phyloP scores from a whole-genome alignment of 2,113 vertebrate species.

The Megaceryle maxima region DNA sequence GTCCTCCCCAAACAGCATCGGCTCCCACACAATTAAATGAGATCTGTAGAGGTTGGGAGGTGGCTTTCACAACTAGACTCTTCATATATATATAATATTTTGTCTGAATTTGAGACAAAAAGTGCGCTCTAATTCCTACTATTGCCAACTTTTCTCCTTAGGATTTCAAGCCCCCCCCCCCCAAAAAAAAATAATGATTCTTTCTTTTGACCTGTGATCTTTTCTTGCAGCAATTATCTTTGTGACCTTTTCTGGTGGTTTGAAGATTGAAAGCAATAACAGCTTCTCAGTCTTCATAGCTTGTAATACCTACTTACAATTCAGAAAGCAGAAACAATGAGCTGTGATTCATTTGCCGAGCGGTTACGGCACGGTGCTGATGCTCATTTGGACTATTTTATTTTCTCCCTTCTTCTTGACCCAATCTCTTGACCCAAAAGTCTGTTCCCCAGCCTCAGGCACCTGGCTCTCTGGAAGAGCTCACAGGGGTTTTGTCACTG shows the following conservation, averaged over 20 bases:
- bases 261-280: not conserved
- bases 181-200: not conserved
- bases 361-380: accelerated
- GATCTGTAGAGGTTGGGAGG: accelerated
- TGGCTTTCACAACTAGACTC: not conserved
- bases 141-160: not conserved
- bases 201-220: not conserved
- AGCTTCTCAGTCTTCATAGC: not conserved
- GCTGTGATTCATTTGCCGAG: not conserved
- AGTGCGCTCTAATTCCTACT: not conserved
- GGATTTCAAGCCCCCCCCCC: not conserved
- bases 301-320: not conserved
- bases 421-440: not conserved
- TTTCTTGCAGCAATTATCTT: not conserved
- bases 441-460: not conserved
- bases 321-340: not conserved
- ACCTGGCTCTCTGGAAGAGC: not conserved
- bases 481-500: not conserved
- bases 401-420: not conserved
- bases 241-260: not conserved
- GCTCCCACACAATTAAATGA: accelerated
- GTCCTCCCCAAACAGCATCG: too few species aligned
- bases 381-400: not conserved
- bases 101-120: not conserved
- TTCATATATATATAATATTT: not conserved